Conservation (phyloP, 2,888 invertebrate species). For the Apamea anceps region DNA sequence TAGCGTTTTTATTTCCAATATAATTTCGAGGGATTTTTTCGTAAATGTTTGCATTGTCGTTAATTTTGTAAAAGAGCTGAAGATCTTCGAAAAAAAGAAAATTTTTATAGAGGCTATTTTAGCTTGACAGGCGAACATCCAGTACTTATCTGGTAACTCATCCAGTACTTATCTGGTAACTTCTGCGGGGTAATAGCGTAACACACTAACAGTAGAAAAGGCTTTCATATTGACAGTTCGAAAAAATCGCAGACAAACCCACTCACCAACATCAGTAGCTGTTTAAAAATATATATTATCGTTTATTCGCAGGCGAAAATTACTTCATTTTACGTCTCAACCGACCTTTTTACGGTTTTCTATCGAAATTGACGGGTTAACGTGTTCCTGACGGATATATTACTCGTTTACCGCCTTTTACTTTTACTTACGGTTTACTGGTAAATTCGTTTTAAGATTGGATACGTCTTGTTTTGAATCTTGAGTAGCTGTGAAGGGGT, state of each 20-base stretch:
- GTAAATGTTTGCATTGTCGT: not conserved
- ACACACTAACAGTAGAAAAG: no score
- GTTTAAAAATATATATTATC: constrained; percentile 16
- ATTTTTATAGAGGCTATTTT: not conserved
- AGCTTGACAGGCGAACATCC: not conserved
- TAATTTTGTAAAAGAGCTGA: not conserved
- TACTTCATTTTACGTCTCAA: constrained; percentile 64
- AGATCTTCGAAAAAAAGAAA: not conserved
- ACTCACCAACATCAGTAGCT: not conserved
- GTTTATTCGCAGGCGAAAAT: constrained; percentile 58
- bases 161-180: no score
- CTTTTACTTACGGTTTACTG: constrained; percentile 50
- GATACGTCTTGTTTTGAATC: constrained; percentile 40
- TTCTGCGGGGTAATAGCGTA: not conserved
- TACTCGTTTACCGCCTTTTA: constrained; percentile 38
- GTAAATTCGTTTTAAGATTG: constrained; percentile 47
- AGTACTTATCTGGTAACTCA: not conserved
- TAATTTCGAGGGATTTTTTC: not conserved
- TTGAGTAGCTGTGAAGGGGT: constrained; percentile 5
- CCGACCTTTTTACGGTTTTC: constrained; percentile 58
- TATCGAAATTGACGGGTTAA: constrained; percentile 61
- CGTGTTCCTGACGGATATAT: constrained; percentile 35
- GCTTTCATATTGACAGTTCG: no score
- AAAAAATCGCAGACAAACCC: constrained; percentile 1
- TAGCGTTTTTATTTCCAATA: not conserved